Evolutionary conservation across 2,888 invertebrate genomes (phyloP), one percentile per base, ranked within the genome.

Genomic region (Drosophila cognata): DNA sequence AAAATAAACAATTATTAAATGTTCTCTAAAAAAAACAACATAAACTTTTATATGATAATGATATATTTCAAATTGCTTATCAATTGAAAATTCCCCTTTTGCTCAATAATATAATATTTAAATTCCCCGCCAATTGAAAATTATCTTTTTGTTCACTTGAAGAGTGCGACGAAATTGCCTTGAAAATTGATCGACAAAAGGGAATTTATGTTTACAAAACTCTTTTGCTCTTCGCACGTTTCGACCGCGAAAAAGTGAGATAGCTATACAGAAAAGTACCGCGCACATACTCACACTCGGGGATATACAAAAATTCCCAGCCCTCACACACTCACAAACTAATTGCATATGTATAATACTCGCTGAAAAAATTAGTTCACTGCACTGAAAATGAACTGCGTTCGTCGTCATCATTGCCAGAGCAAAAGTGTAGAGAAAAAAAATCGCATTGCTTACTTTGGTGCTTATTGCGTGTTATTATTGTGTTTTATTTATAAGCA

Each of bases 351-450:
- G 38, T 38, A 29, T n/a, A 18, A 38, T 38, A 7, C 4, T 16
- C 3, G 10, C 31, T 46, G 16, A 25, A 21, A 60, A 36, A 41
- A 56, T 38, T 36, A 36, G 46, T 25, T 52, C 28, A 21, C 21
- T 29, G 13, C 25, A 25, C 2, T 8, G 16, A 38, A 46, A 48
- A 13, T 48, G 25, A 48, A 60, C 48, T 10, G 3, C 1, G 25
- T 35, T 41, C 65, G 53, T 48, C 18, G 25, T 4, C 25, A 13
- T 21, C 0, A n/a, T 67, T 67, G 28, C 50, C 33, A 33, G 10
- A 48, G 4, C 33, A 31, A 65, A 62, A 62, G 38, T 62, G 5
- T 18, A 2, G 10, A 21, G 16, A 11, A 1, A 13, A 52, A 38
- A 4, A 50, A 4, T 7, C 29, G 7, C 16, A 38, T 41, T 67